These are phyloP conservation scores for Melanotaenia nigrans DNA, from an alignment of 2,797 vertebrate species.

Conservation along the genomic window DNA sequence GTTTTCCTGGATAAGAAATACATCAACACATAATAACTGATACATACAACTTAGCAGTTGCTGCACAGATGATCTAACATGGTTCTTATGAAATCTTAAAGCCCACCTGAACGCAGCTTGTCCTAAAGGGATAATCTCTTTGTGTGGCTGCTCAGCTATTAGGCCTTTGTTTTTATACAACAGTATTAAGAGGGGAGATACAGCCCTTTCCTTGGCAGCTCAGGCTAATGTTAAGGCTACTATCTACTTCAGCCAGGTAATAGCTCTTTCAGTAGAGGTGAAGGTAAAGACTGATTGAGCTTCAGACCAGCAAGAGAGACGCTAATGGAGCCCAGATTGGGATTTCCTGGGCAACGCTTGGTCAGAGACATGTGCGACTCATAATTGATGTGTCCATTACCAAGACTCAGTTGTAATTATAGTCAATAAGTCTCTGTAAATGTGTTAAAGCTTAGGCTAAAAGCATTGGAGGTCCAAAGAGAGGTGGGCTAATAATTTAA, in stretches of 20 bases:
- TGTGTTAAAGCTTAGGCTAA: constrained; percentile 99
- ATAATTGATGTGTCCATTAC: constrained; percentile 99
- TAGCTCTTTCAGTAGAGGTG: constrained; percentile 73
- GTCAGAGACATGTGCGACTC: constrained; percentile 97
- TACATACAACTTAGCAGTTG: background rate
- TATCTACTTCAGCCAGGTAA: constrained; percentile 79
- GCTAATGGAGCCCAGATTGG: constrained; percentile 97
- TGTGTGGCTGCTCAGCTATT: constrained; percentile 30
- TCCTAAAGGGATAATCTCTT: constrained; percentile 16
- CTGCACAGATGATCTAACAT: constrained; percentile 8
- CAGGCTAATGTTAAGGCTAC: constrained; percentile 70
- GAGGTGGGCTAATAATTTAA: constrained; percentile 99
- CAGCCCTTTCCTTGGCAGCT: constrained; percentile 50
- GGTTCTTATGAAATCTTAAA: background rate
- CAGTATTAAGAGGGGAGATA: constrained; percentile 23
- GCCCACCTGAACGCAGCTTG: background rate
- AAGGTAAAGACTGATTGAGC: constrained; percentile 82
- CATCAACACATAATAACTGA: background rate
- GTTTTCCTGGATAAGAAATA: background rate
- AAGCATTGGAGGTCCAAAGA: constrained; percentile 99
- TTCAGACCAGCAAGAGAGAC: constrained; percentile 85
- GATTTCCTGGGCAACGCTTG: constrained; percentile 98
- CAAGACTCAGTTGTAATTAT: constrained; percentile 99
- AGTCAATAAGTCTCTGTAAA: constrained; percentile 99
- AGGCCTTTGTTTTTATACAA: constrained; percentile 47